A percentile compares a stretch with the other conserved stretches of the same genome.
Evolutionary conservation across 2,797 vertebrate species (phyloP).

Genomic region (Mareca penelope): DNA sequence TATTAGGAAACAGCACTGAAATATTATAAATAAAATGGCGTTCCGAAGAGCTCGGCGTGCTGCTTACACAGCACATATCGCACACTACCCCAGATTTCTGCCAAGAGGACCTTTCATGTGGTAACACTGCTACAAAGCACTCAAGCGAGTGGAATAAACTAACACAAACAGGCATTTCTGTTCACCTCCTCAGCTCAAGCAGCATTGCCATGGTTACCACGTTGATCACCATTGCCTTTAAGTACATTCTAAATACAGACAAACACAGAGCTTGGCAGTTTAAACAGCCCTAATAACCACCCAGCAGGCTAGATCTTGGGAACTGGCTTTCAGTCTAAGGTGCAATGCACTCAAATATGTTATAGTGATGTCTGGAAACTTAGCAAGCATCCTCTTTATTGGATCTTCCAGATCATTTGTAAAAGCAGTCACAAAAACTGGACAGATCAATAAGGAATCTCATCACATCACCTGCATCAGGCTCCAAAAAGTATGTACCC

Average conservation of each 20-base stretch:
- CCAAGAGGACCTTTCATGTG: not conserved
- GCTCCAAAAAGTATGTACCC: no score
- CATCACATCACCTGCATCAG: not conserved
- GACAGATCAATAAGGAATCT: not conserved
- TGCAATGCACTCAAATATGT: not conserved
- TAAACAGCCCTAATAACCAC: not conserved
- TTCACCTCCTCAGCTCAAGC: not conserved
- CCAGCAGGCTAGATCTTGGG: not conserved
- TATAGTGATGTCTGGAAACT: not conserved
- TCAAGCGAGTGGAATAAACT: not conserved
- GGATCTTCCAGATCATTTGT: rapidly evolving
- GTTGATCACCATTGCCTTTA: not conserved
- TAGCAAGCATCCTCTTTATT: not conserved
- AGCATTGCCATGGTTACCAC: constrained; percentile 48
- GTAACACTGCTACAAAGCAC: not conserved
- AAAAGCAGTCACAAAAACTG: not conserved
- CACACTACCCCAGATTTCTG: not conserved
- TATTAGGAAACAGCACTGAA: not conserved
- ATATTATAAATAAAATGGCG: not conserved
- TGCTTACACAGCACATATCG: not conserved
- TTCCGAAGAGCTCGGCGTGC: not conserved
- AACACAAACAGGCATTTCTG: not conserved
- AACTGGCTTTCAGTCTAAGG: not conserved
- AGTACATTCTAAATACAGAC: not conserved
- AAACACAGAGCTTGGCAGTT: not conserved